These are phyloP conservation scores for Charadrius vociferus DNA, from an alignment of 2,113 vertebrate species.

Conservation along the genomic window DNA sequence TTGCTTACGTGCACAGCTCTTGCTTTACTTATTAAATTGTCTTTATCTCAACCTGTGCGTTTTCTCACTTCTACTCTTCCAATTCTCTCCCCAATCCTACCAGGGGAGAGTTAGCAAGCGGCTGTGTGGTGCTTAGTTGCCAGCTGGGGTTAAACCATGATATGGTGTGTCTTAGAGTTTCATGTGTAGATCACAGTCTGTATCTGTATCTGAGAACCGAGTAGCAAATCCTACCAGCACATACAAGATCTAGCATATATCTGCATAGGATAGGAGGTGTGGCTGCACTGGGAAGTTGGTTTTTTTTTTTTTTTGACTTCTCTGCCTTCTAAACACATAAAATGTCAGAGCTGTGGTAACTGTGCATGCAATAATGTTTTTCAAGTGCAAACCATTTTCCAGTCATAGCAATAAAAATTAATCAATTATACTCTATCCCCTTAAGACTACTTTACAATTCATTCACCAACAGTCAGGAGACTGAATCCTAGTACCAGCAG, in stretches of 20 bases:
- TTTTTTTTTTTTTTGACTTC: conserved; percentile 10
- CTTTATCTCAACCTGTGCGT: not conserved
- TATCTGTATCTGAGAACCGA: not conserved
- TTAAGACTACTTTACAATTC: conserved; percentile 41
- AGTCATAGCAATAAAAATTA: conserved; percentile 37
- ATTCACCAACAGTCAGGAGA: conserved; percentile 57
- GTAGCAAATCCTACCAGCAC: not conserved
- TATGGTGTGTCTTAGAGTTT: not conserved
- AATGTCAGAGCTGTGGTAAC: conserved; percentile 2
- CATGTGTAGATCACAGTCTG: not conserved
- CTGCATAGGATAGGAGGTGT: not conserved
- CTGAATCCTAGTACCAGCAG: conserved; percentile 47
- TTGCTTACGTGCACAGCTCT: not conserved
- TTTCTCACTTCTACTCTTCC: not conserved
- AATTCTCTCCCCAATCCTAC: not conserved
- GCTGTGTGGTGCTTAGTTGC: not conserved
- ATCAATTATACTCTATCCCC: conserved; percentile 21
- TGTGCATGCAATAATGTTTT: not conserved
- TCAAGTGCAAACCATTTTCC: not conserved
- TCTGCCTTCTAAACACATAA: not conserved
- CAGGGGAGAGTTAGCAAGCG: not conserved
- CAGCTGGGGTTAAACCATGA: not conserved
- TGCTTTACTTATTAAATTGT: not conserved
- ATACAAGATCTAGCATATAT: not conserved
- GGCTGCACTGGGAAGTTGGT: not conserved